Evolutionary conservation across 2,113 vertebrate genomes (phyloP), one percentile per base, ranked within the genome.

Genomic region (Chamaea fasciata): DNA sequence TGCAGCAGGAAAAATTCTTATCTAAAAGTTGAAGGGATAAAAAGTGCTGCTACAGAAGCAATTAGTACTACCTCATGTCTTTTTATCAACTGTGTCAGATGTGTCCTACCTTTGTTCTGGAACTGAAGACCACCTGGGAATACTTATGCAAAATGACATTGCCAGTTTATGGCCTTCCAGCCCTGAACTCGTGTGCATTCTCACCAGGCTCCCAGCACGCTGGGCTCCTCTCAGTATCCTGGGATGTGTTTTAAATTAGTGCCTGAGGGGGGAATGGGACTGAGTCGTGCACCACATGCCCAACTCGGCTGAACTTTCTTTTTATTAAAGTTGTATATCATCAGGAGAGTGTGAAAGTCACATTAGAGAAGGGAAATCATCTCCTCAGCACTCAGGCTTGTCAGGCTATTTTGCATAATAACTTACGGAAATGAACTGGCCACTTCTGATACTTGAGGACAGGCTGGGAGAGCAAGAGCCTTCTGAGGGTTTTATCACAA

Each of bases 241-340:
- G 75, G 83, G 63, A 91, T 78, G 20, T 26, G 62, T 94, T 89
- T 83, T 96, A 71, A 79, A 68, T 93, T 50, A 74, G 31, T 82
- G 83, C 92, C 83, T 27, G 2, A 74, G 30, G 14, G 50, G 47
- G 13, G 46, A 93, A 78, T 46, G 49, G 65, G 63, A 92, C 37
- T 90, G 95, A 78, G 44, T 70, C 20, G 13, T 80, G 76, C 35
- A 13, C 83, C 94, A 94, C 46, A 23, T 83, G 82, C 75, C 70
- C 85, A 91, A 78, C 81, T 89, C 56, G 28, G n/a, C 92, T 95
- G 95, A 96, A 96, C 97, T 96, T 95, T 96, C 91, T 94, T 97
- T 96, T 97, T 98, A 98, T 98, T 98, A 97, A 98, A 98, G 97
- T 88, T 73, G 49, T 95, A 97, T 97, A 98, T 98, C 97, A 97